phyloP scores from a whole-genome alignment of 2,113 vertebrate species.

The Isichthys henryi region DNA sequence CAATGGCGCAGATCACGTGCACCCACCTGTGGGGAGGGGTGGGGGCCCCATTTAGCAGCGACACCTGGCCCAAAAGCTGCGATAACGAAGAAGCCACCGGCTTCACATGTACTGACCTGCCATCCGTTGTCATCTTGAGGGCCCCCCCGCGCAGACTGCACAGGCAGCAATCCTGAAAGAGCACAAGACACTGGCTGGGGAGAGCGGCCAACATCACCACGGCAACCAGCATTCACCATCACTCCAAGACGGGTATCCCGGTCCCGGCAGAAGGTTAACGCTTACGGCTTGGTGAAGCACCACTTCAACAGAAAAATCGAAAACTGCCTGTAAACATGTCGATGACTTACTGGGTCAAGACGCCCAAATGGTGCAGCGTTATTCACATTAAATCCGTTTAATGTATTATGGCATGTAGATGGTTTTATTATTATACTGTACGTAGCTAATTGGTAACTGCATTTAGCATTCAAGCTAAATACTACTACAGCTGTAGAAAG shows the following conservation, averaged over 20 bases:
- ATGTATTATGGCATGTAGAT: neutral
- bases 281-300: neutral
- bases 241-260: neutral
- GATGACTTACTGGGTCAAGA: neutral
- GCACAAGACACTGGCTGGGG: slow-evolving; percentile 19
- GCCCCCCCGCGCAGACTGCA: slow-evolving; percentile 91
- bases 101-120: slow-evolving; percentile 61
- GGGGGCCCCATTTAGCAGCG: neutral
- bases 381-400: neutral
- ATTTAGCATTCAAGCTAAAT: neutral
- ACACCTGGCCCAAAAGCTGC: neutral
- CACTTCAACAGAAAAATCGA: neutral
- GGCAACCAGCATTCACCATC: neutral
- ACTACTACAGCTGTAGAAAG: neutral
- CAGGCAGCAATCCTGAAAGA: slow-evolving; percentile 82
- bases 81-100: neutral
- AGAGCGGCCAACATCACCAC: neutral
- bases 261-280: neutral
- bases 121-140: slow-evolving; percentile 80
- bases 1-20: slow-evolving; percentile 88
- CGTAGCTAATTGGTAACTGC: neutral
- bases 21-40: slow-evolving; percentile 70
- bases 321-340: neutral
- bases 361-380: neutral
- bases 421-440: neutral